These are phyloP conservation scores for Papilio dardanus DNA, from an alignment of 1,140 invertebrate species.

Conservation along the genomic window DNA sequence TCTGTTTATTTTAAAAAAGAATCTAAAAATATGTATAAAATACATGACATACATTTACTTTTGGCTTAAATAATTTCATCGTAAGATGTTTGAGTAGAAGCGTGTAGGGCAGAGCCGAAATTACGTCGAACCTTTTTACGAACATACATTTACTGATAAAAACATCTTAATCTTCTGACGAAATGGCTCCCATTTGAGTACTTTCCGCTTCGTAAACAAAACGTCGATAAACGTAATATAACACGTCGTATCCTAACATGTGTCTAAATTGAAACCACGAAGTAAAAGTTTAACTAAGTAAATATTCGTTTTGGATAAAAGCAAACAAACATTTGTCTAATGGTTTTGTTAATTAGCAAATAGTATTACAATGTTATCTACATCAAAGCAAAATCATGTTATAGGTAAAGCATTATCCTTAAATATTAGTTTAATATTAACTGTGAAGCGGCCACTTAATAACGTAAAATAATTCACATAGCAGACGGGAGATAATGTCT, in stretches of 20 bases:
- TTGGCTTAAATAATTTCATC: neutral
- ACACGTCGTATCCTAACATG: neutral
- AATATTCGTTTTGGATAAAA: no score
- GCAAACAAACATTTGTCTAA: no score
- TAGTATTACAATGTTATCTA: no score
- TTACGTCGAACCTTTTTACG: constrained; percentile 23
- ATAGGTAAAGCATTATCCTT: no score
- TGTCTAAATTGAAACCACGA: neutral
- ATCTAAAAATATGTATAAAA: neutral
- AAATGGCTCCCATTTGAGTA: constrained; percentile 14
- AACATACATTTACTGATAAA: constrained; percentile 21
- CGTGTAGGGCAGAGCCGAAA: neutral
- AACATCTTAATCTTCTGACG: constrained; percentile 23
- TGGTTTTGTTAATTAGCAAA: no score
- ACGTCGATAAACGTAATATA: neutral
- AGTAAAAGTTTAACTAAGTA: no score
- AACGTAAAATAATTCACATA: neutral
- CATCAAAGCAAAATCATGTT: no score
- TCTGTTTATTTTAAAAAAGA: neutral
- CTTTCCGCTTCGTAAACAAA: constrained; percentile 25
- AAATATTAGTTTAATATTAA: neutral
- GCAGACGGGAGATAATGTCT: neutral
- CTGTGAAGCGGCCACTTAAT: neutral
- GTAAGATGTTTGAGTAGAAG: neutral
- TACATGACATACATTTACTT: neutral